A percentile compares a stretch with the other conserved stretches of the same genome.
Conservation (phyloP, 2,113 vertebrate genomes). For the Suncus etruscus region DNA sequence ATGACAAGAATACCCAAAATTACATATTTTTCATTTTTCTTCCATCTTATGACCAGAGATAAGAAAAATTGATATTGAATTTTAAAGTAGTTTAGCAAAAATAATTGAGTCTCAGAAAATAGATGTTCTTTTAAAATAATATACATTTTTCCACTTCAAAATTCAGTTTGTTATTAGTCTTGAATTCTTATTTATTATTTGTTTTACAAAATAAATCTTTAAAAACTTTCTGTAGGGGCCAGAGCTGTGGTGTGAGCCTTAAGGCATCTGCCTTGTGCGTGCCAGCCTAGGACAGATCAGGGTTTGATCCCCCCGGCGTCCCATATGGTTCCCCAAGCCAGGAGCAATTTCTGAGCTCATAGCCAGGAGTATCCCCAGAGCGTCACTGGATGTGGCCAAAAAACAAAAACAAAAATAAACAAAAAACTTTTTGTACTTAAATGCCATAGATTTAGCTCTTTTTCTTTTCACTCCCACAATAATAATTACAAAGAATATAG, state of each 20-base stretch:
- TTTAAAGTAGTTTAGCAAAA: slow-evolving; percentile 68
- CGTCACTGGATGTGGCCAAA: too few species aligned
- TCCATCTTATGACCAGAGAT: slow-evolving; percentile 46
- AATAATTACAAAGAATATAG: slow-evolving; percentile 40
- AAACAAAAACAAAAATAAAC: background rate
- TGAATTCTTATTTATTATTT: slow-evolving; percentile 51
- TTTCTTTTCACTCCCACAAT: background rate
- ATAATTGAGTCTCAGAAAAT: slow-evolving; percentile 67
- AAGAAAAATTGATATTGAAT: slow-evolving; percentile 52
- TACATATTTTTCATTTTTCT: background rate
- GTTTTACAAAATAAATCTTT: slow-evolving; percentile 38
- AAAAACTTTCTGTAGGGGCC: too few species aligned
- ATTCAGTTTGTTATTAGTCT: background rate
- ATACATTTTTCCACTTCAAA: slow-evolving; percentile 67
- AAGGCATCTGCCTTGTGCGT: too few species aligned
- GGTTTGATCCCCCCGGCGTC: too few species aligned
- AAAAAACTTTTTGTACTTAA: slow-evolving; percentile 23
- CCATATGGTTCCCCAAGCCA: too few species aligned
- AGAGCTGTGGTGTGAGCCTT: too few species aligned
- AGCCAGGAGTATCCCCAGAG: too few species aligned
- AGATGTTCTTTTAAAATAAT: slow-evolving; percentile 66
- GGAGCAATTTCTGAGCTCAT: too few species aligned
- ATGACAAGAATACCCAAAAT: too few species aligned
- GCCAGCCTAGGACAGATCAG: too few species aligned
- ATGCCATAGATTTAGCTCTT: background rate